Base-by-base conservation (phyloP, 2,888 invertebrate species). In the Erannis defoliaria region DNA sequence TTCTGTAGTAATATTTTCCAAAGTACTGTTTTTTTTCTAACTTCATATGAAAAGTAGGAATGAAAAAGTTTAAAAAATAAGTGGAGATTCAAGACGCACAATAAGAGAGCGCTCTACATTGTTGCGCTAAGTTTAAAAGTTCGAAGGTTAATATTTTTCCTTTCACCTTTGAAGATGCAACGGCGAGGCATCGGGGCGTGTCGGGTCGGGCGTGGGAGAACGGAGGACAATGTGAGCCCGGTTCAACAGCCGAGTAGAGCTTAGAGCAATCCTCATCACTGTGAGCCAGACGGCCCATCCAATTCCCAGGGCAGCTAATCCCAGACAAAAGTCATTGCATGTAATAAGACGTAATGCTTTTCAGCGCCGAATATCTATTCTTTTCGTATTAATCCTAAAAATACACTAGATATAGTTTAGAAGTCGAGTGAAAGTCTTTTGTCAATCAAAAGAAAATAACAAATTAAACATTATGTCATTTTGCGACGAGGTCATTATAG, bases 161-260 rank as follows among this genome's bases (percentile, higher is more conserved):
- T 62, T 56, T 62, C 62, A 62, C 62, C 46, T 62, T 48, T 42
- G 21, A 37, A 62, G 53, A 57, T 48, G 56, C 62, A 56, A 49
- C 42, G 29, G 53, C 49, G 49, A 48, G 56, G 48, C 53, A 54
- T 42, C 48, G 53, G 37, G 53, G 40, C 56, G 62, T 57, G 42
- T 19, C 53, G 42, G 46, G 18, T 38, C 40, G 14, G 42, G 26
- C 56, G 61, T 56, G 62, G 56, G 62, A 56, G 62, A 62, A 37
- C 62, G 19, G 53, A 57, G 56, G 53, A 62, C 62, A 62, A 62
- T 62, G 62, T 40, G 42, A 72, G 75, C 71, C 66, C 80, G 79
- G 89, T 88, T 89, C 88, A 89, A 89, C 83, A 89, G 81, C 86
- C 88, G 80, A 81, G 75, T 77, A 79, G 53, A 67, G 57, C 71